Evolutionary conservation across 2,113 vertebrate species (phyloP).

Genomic region (Menidia beryllina): DNA sequence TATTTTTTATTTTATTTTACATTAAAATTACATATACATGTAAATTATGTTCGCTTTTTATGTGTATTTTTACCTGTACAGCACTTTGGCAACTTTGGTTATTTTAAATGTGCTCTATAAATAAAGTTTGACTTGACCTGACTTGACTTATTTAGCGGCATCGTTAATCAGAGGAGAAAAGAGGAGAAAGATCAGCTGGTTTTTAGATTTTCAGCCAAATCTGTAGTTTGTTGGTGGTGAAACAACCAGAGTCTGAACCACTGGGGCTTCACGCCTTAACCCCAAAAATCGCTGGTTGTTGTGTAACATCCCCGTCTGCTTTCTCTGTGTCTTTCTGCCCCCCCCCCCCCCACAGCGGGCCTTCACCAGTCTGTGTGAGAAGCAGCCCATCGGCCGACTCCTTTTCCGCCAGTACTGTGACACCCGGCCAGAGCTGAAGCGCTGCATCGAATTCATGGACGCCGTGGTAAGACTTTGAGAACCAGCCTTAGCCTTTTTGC

Average conservation of each 20-base stretch:
- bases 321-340: background rate
- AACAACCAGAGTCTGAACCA: background rate
- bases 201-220: too few species aligned
- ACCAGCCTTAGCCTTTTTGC: background rate
- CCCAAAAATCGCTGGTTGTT: background rate
- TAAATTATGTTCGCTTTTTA: too few species aligned
- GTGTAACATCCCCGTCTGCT: background rate
- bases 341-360: slow-evolving; percentile 83
- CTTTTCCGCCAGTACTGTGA: slow-evolving; percentile 93
- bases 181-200: too few species aligned
- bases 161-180: too few species aligned
- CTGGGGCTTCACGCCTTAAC: background rate
- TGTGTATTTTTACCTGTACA: too few species aligned
- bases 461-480: slow-evolving; percentile 86
- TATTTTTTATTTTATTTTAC: too few species aligned
- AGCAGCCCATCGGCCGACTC: slow-evolving; percentile 91
- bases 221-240: too few species aligned
- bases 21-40: too few species aligned
- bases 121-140: too few species aligned
- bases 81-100: too few species aligned
- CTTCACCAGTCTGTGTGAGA: slow-evolving; percentile 90
- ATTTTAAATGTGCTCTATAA: too few species aligned
- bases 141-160: too few species aligned
- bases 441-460: slow-evolving; percentile 90
- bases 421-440: slow-evolving; percentile 84